Base-by-base conservation (phyloP, 2,888 invertebrate species). In the Apomyelois bistriatella region DNA sequence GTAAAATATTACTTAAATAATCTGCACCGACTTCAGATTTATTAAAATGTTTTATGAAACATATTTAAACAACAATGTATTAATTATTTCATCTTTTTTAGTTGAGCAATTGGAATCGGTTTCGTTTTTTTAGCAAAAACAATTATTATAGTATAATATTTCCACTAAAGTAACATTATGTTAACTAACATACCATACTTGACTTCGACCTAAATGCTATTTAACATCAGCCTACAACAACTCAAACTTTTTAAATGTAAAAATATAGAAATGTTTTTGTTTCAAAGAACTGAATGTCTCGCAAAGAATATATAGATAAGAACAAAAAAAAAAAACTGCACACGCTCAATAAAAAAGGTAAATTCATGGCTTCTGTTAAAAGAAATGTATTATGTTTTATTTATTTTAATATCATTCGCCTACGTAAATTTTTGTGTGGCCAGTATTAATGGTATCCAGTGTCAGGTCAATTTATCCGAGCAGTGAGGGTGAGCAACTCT, bases 391-490 rank as follows among this genome's bases (percentile, higher is more conserved):
- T 32, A 15, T 13, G 37, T 38, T 50, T 40, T 50, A 50, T 50
- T 50, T 54, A 50, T 50, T 38, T 46, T 46, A 46, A 54, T 28
- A 12, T 12, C 38, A 30, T 32, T 22, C 50, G 38, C 53, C 53
- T 49, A 54, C 53, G 53, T 50, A 38, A 54, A 47, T 46, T 40
- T 40, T 40, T 22, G 43, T 47, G 46, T 46, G 53, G 50, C 49
- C 53, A 54, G 32, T 50, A 46, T 15, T 40, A 35, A 28, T 43
- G 48, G 48, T 41, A n/a, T 13, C 16, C 30, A 30, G 28, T 28
- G n/a, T 12, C 48, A 10, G 28, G 43, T 13, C 43, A 46, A 42
- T 43, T 46, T 46, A 46, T 10, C 13, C 15, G 8, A 32, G 3
- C 8, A 13, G 2, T 10, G 30, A 15, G 5, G 15, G 9, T 6